Conservation (phyloP, 1,140 invertebrate species). For the Cotesia vestalis region DNA sequence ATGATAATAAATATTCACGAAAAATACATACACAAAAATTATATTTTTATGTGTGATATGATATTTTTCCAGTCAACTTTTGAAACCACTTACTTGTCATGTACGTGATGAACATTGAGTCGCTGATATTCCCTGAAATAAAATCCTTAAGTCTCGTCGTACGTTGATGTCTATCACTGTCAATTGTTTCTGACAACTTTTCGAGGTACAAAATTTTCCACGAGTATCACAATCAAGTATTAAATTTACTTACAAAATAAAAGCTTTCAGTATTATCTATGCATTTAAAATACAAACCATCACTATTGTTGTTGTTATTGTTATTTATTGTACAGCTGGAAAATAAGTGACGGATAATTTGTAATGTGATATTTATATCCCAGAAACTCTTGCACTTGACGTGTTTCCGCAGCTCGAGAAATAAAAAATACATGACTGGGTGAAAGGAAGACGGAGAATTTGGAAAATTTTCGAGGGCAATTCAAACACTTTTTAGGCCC, state of each 20-base stretch:
- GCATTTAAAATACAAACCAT: too few species aligned
- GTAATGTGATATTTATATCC: background rate
- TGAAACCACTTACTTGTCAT: slow-evolving; percentile 63
- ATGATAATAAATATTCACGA: too few species aligned
- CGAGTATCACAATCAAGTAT: background rate
- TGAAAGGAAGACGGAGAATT: slow-evolving; percentile 9
- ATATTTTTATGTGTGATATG: background rate
- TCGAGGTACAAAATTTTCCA: background rate
- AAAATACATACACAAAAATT: too few species aligned
- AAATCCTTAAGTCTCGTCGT: slow-evolving; percentile 58
- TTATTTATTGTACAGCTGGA: too few species aligned
- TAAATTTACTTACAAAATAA: background rate
- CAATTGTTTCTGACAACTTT: slow-evolving; percentile 28
- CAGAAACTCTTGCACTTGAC: background rate
- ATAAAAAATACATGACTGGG: slow-evolving; percentile 9
- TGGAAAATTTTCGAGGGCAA: slow-evolving; percentile 26
- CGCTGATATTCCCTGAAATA: slow-evolving; percentile 66
- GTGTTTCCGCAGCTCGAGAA: background rate
- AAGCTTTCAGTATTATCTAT: slow-evolving; percentile 8
- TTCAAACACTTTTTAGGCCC: slow-evolving; percentile 33
- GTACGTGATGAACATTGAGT: slow-evolving; percentile 64
- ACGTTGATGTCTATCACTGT: slow-evolving; percentile 38
- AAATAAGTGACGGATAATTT: too few species aligned
- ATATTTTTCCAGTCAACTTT: slow-evolving; percentile 1
- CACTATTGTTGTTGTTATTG: too few species aligned